A percentile compares a stretch with the other conserved stretches of the same genome.
phyloP scores from a whole-genome alignment of 2,888 invertebrate species.

The Melikaiella ostensackeni region DNA sequence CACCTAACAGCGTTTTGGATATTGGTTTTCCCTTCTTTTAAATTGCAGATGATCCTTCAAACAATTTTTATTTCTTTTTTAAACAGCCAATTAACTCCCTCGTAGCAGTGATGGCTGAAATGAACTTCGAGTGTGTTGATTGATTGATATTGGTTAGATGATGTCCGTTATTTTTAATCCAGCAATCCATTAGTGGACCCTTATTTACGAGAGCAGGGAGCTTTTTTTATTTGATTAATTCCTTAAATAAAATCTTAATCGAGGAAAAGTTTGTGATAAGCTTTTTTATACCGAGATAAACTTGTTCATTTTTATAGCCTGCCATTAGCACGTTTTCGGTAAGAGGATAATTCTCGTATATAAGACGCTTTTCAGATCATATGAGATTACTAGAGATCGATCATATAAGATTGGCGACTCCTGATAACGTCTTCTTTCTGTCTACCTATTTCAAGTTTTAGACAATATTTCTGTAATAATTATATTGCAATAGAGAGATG shows the following conservation, averaged over 20 bases:
- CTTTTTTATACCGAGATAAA: not conserved
- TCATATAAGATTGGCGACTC: not conserved
- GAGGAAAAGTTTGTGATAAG: not conserved
- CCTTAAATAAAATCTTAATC: not conserved
- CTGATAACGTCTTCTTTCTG: not conserved
- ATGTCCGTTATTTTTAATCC: not conserved
- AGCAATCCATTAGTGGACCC: not conserved
- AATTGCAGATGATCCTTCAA: not conserved
- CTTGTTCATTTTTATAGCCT: not conserved
- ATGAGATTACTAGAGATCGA: slow-evolving; percentile 7
- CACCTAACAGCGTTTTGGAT: too few species aligned
- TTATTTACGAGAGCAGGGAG: not conserved
- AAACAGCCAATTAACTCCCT: not conserved
- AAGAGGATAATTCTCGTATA: not conserved
- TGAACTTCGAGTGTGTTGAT: not conserved
- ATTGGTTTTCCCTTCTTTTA: not conserved
- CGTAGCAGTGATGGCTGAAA: not conserved
- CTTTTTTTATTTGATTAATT: not conserved
- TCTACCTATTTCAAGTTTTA: not conserved
- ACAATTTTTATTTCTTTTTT: not conserved
- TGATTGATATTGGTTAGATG: not conserved
- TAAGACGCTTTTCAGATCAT: slow-evolving; percentile 22
- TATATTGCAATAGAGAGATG: too few species aligned
- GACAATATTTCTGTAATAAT: not conserved
- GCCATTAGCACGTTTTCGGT: slow-evolving; percentile 3